These are phyloP conservation scores for Tapera naevia DNA, from an alignment of 2,797 vertebrate genomes.

Conservation along the genomic window DNA sequence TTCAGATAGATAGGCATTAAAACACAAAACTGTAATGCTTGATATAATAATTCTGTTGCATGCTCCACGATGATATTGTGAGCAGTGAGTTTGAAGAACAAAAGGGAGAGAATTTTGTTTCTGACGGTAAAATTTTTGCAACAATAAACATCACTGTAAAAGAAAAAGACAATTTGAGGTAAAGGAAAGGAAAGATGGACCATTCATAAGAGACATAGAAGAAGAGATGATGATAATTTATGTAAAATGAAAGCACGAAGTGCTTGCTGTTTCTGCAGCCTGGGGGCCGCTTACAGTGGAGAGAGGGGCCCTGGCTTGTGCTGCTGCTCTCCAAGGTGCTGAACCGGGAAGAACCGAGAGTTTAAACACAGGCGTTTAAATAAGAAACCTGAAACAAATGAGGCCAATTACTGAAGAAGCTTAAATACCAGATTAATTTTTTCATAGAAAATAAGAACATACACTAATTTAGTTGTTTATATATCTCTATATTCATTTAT, in stretches of 20 bases:
- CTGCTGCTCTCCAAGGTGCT: slow-evolving; percentile 63
- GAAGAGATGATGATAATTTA: fast-evolving
- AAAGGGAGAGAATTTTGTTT: background rate
- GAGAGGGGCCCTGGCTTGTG: background rate
- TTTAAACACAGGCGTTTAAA: fast-evolving
- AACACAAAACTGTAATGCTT: background rate
- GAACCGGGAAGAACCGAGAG: fast-evolving
- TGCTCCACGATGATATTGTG: background rate
- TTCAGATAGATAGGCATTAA: background rate
- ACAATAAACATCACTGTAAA: background rate
- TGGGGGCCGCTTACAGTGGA: fast-evolving
- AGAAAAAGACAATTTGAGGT: background rate
- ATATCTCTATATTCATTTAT: background rate
- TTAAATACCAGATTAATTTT: background rate
- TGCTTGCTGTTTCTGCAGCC: fast-evolving
- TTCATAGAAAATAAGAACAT: background rate
- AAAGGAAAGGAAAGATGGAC: too few relatives aligned
- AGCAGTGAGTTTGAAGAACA: background rate
- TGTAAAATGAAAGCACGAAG: fast-evolving
- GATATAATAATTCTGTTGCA: background rate
- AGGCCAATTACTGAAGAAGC: fast-evolving
- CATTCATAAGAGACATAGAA: fast-evolving
- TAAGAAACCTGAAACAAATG: background rate
- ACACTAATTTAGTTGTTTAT: background rate
- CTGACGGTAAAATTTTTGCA: background rate